Percentiles rank a stretch among this genome's conserved stretches.
These are phyloP conservation scores for Tangara arthus DNA, from an alignment of 2,797 vertebrate genomes.

Conservation along the genomic window DNA sequence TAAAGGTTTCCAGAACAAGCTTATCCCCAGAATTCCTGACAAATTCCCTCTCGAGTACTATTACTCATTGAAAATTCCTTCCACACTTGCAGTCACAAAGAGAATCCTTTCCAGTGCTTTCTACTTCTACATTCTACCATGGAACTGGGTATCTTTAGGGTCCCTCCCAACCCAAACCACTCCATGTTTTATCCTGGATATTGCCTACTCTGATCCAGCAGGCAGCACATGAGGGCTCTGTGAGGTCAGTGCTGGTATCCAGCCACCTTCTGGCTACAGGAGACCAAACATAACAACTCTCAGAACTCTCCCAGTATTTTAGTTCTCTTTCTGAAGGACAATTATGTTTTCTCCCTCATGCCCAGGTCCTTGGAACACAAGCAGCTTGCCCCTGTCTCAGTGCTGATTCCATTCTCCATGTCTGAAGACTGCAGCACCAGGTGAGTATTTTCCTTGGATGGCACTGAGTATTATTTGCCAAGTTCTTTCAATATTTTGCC, in stretches of 20 bases:
- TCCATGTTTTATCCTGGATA: neutral
- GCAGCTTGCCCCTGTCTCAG: neutral
- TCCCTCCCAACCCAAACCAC: neutral
- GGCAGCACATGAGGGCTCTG: neutral
- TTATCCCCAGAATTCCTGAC: slow-evolving; percentile 23
- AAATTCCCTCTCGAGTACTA: neutral
- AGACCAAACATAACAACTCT: neutral
- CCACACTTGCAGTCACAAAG: neutral
- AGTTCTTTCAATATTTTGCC: neutral
- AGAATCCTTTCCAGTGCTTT: neutral
- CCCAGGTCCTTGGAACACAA: neutral
- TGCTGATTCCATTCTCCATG: accelerated
- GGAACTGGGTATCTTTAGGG: neutral
- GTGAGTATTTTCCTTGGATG: neutral
- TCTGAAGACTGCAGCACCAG: neutral
- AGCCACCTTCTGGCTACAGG: neutral
- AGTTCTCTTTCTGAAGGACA: neutral
- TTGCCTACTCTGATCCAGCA: neutral
- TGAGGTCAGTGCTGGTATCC: neutral
- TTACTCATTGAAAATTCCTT: slow-evolving; percentile 22
- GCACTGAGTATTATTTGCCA: neutral
- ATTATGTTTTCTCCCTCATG: neutral
- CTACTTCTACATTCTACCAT: neutral
- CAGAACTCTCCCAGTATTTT: neutral
- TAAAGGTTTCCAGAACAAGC: neutral